Base-by-base conservation (phyloP, 1,140 invertebrate species). In the Drosophila virilis region DNA sequence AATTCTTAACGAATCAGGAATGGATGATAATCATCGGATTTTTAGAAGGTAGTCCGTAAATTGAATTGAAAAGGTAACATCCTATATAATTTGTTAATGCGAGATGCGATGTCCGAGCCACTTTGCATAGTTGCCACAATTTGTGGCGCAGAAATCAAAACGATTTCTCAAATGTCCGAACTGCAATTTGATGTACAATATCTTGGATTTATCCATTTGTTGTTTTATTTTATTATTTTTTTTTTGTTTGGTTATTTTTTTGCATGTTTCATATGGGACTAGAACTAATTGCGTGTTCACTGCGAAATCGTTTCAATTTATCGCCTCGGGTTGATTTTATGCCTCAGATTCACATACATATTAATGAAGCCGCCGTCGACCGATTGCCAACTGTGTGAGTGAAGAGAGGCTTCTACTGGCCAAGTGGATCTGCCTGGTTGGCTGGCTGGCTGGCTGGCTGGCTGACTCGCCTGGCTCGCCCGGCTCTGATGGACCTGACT, bases 251-350 rank as follows among this genome's bases (percentile, higher is more conserved):
- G 38, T 71, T 46, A 70, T 42, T 57, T 66, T 65, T 38, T 37
- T 33, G 48, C 32, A 33, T 57, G 35, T 37, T 55, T 69, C 60
- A 46, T 62, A 57, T 74, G 54, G 32, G 76, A 71, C 72, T 65
- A 73, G 66, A 88, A 86, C 83, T 86, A 86, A 86, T 86, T 88
- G 83, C 83, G 83, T 88, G 83, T 82, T 86, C 83, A 88, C 76
- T 77, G 79, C 84, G 69, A 83, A 86, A 83, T 86, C 72, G 66
- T 83, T 86, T 86, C 83, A 83, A 88, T 86, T 86, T 86, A 86
- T 86, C 79, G 83, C 83, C 79, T 74, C 83, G 40, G 83, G 83
- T 74, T 86, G 68, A 77, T 83, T 88, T 83, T 83, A 83, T 88
- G 84, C 72, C 55, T 74, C 78, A 82, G 75, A 78, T 65, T 71